Percentiles rank a stretch among this genome's conserved stretches.
phyloP scores from a whole-genome alignment of 2,797 vertebrate species.

The Limosa lapponica region DNA sequence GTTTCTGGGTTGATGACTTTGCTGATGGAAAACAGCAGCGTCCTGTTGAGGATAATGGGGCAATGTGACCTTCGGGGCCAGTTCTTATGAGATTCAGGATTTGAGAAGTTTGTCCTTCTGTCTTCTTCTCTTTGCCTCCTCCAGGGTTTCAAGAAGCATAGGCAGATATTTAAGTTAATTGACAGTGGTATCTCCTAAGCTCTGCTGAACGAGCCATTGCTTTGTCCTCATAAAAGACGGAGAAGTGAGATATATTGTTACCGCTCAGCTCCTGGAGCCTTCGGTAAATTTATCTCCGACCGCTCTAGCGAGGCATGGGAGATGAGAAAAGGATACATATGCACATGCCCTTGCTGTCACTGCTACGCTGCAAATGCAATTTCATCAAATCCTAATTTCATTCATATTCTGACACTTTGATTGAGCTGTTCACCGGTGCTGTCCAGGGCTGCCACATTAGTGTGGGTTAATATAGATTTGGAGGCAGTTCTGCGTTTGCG shows the following conservation, averaged over 20 bases:
- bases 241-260: background rate
- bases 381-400: slow-evolving; percentile 24
- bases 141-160: background rate
- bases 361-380: background rate
- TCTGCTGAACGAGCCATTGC: rapidly evolving
- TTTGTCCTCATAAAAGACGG: background rate
- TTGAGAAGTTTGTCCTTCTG: background rate
- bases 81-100: background rate
- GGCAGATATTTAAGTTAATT: background rate
- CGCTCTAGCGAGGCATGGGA: background rate
- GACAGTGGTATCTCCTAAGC: background rate
- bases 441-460: background rate
- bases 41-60: rapidly evolving
- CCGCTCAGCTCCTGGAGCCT: background rate
- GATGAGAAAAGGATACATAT: background rate
- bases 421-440: background rate
- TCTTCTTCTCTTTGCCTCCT: background rate
- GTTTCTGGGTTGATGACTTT: background rate
- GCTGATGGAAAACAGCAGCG: background rate
- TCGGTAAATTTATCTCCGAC: background rate
- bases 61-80: background rate
- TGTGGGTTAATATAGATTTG: background rate
- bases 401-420: background rate
- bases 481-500: background rate
- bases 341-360: background rate